Conservation (phyloP, 2,113 vertebrate species). For the Petroica traversi region DNA sequence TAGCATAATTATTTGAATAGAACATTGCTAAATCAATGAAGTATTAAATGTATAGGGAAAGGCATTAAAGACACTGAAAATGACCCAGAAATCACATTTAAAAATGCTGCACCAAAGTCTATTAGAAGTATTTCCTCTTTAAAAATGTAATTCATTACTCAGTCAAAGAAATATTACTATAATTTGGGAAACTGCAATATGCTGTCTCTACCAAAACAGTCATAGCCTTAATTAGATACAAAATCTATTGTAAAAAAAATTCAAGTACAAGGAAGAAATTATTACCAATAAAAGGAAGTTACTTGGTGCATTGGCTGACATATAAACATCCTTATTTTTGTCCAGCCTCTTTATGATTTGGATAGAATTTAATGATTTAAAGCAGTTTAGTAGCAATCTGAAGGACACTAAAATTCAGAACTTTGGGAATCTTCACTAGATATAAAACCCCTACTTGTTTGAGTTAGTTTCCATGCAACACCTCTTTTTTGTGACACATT, state of each 20-base stretch:
- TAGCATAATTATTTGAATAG: background rate
- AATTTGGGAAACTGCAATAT: background rate
- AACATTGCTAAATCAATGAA: background rate
- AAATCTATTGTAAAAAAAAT: background rate
- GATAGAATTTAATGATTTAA: no score
- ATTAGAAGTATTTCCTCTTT: background rate
- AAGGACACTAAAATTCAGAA: no score
- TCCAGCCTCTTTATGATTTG: background rate
- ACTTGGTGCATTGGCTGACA: background rate
- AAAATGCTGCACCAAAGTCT: background rate
- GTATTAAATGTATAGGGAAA: background rate
- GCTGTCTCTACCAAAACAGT: background rate
- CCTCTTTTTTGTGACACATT: no score
- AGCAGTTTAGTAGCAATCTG: no score
- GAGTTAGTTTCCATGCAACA: no score
- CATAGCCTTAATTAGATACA: background rate
- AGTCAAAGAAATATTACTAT: background rate
- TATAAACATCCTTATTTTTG: background rate
- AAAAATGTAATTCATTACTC: background rate
- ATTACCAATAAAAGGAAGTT: background rate
- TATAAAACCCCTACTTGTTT: no score
- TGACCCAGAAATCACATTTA: background rate
- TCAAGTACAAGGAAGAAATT: background rate
- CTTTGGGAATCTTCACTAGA: no score
- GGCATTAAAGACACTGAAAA: background rate